Evolutionary conservation across 2,888 invertebrate species (phyloP), one percentile per base, ranked within the genome.

Genomic region (Vannuccia rotundouncinata): DNA sequence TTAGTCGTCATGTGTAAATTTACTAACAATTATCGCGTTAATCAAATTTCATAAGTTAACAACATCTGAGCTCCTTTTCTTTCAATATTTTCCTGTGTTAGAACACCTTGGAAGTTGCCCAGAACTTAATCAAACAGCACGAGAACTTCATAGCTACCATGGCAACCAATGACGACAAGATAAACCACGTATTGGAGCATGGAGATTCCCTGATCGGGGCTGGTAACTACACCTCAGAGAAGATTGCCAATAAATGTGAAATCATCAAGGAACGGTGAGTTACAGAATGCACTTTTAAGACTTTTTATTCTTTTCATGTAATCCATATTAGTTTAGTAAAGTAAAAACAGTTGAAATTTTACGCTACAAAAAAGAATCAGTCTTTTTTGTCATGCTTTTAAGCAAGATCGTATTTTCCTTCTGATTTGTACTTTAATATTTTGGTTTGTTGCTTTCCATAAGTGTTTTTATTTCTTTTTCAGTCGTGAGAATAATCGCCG

Each of bases 81-180:
- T n/a, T n/a, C n/a, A n/a, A n/a, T n/a, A n/a, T n/a, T n/a, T n/a
- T n/a, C n/a, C n/a, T n/a, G n/a, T n/a, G n/a, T 10, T 85, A 90
- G 88, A 89, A 90, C 27, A 95, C 94, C 87, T 90, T 99, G 84
- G 99, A 99, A 88, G 95, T 97, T 88, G 99, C 97, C 30, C 99
- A 99, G 88, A 95, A 95, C 87, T 91, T 93, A 86, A 92, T 98
- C 86, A 99, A 99, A 89, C 93, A 95, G 76, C 96, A 99, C 89
- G 98, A 99, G 88, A 95, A 97, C 0, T 98, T 99, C 91, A 92
- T 98, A 85, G 98, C 97, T 0, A 98, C 98, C 1, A 96, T 99
- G 95, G 98, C 99, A 88, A 99, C 99, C 17, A 99, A 99, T 89
- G 99, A 99, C 88, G 99, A 99, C 87, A 99, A 99, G 90, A 94